Base-by-base conservation (phyloP, 2,888 invertebrate species). In the Scaptomyza caliginosa region DNA sequence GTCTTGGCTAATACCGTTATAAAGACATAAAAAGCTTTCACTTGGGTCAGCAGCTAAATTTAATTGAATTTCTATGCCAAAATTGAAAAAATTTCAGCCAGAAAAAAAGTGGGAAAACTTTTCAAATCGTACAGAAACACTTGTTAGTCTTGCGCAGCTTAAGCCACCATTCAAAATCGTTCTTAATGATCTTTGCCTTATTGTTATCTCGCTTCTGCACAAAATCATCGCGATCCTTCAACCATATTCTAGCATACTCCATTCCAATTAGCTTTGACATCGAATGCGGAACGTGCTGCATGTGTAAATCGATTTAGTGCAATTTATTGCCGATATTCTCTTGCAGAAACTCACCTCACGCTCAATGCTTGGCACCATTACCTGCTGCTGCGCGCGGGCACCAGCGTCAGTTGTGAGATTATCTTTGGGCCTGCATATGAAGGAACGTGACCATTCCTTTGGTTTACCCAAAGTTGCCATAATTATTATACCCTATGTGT, bases 141-240 rank as follows among this genome's bases (percentile, higher is more conserved):
- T 64, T 80, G 13, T 64, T 51, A 3, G 84, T 70, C 32, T 69
- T 68, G 7, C 73, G 87, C 48, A 81, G 57, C 7, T 75, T 72
- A 2, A 89, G 52, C 88, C 88, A 88, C 68, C 74, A 77, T 0
- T 77, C 58, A 26, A 70, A 87, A 32, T 89, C 84, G 24, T 89
- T 89, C 24, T 64, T 63, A 4, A 89, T 83, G 4, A 55, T 36
- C 57, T 83, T 86, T 2, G 52, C 23, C 34, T 71, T 81, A 2
- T 34, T 67, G 5, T 45, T n/a, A 1, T 54, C 36, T 1, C 57
- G 65, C 5, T 74, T 28, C 26, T 46, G 10, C 0, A 59, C 28
- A 52, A 64, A 86, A 0, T 34, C 38, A 10, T 77, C 70, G 7
- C 84, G 80, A 42, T 89, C 88, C 0, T 52, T 38, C 3, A 72